These are phyloP conservation scores for Artibeus lituratus DNA, from an alignment of 2,797 vertebrate genomes.

Conservation along the genomic window DNA sequence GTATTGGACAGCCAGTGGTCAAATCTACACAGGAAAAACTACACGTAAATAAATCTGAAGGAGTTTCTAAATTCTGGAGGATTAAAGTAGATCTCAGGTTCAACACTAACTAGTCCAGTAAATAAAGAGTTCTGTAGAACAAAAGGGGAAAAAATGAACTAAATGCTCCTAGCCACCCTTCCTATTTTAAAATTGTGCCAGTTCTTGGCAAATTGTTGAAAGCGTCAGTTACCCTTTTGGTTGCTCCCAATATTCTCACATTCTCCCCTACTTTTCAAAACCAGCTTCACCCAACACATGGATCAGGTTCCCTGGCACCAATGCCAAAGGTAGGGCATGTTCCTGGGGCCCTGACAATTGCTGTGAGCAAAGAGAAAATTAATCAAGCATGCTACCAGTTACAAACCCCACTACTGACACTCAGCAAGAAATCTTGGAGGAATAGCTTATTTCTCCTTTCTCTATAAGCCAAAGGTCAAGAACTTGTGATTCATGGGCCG, in stretches of 20 bases:
- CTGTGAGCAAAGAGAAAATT: background rate
- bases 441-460: background rate
- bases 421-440: background rate
- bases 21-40: conserved; percentile 13
- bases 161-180: background rate
- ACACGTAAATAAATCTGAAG: conserved; percentile 14
- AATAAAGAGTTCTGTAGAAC: background rate
- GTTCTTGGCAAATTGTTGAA: background rate
- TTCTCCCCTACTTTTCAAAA: background rate
- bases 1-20: conserved; percentile 8
- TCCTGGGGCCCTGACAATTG: background rate
- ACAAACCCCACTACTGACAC: background rate
- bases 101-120: background rate
- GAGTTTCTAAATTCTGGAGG: background rate
- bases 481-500: background rate
- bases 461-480: conserved; percentile 6
- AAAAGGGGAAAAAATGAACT: background rate
- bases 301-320: background rate
- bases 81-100: background rate
- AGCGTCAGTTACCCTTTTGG: background rate
- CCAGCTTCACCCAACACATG: background rate
- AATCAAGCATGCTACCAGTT: background rate
- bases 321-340: background rate
- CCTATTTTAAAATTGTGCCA: background rate
- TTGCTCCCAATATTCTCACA: background rate